Evolutionary conservation across 2,113 vertebrate species (phyloP).

Genomic region (Sclerurus mexicanus): DNA sequence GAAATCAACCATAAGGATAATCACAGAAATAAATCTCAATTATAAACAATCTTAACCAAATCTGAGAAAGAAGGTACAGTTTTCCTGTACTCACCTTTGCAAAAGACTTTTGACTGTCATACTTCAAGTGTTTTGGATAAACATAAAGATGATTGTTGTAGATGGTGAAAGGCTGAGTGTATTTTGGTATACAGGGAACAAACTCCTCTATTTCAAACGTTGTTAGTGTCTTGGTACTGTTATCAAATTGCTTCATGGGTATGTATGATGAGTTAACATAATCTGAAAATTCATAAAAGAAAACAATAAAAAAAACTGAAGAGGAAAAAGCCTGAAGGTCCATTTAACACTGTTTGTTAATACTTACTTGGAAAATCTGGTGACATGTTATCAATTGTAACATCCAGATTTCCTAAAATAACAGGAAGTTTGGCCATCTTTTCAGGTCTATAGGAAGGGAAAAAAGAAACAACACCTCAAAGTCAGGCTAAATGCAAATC

Average conservation of each 20-base stretch:
- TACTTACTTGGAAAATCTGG: conserved; percentile 92
- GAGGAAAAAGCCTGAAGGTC: not conserved
- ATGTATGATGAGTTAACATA: conserved; percentile 97
- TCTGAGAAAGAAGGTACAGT: not conserved
- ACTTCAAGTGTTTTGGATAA: conserved; percentile 94
- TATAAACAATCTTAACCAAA: not conserved
- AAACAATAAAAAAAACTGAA: conserved; percentile 26
- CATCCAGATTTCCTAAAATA: conserved; percentile 96
- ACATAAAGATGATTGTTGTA: conserved; percentile 98
- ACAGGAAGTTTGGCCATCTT: conserved; percentile 98
- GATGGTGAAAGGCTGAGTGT: conserved; percentile 93
- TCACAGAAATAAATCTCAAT: not conserved
- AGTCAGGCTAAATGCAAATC: not conserved
- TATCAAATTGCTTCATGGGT: conserved; percentile 93
- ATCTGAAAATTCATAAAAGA: conserved; percentile 79
- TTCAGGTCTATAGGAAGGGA: conserved; percentile 84
- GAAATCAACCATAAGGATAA: not conserved
- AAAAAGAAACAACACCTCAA: conserved; percentile 17
- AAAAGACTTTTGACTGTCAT: conserved; percentile 95
- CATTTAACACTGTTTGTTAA: not conserved
- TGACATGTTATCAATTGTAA: conserved; percentile 92
- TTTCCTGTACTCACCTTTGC: conserved; percentile 84
- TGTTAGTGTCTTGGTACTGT: conserved; percentile 75
- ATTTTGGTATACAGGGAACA: conserved; percentile 92
- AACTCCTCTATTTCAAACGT: conserved; percentile 96